These are phyloP conservation scores for Eristalis tenax DNA, from an alignment of 2,888 invertebrate species.

Conservation along the genomic window DNA sequence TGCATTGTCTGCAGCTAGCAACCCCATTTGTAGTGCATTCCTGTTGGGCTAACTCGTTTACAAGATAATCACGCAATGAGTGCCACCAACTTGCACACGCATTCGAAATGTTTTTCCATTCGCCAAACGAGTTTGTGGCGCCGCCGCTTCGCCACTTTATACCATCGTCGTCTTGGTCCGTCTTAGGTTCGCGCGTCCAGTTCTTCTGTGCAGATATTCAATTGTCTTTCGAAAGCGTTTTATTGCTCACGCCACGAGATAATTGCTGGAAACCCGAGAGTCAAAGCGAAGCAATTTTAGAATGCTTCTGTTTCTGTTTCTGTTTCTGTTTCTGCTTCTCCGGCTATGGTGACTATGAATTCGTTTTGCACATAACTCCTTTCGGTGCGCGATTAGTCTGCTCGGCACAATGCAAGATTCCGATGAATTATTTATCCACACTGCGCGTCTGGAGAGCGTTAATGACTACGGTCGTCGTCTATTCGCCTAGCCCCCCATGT, in stretches of 20 bases:
- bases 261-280: constrained; percentile 45
- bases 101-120: constrained; percentile 52
- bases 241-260: constrained; percentile 54
- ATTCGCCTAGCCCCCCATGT: neutral
- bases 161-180: neutral
- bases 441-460: constrained; percentile 50
- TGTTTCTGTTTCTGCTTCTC: neutral
- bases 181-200: constrained; percentile 1
- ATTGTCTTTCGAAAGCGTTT: constrained; percentile 69
- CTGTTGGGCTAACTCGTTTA: constrained; percentile 72
- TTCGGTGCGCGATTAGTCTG: constrained; percentile 33
- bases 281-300: constrained; percentile 22
- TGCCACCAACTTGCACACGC: constrained; percentile 66
- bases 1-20: constrained; percentile 50
- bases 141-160: constrained; percentile 38
- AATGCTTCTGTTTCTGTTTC: constrained; percentile 24
- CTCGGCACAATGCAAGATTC: constrained; percentile 47
- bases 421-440: constrained; percentile 67
- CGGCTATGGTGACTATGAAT: constrained; percentile 30
- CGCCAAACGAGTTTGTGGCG: constrained; percentile 72
- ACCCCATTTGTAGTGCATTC: constrained; percentile 65
- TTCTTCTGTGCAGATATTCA: constrained; percentile 52
- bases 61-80: constrained; percentile 70
- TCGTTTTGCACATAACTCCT: constrained; percentile 17
- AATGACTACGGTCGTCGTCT: constrained; percentile 57